Conservation (phyloP, 2,113 vertebrate genomes). For the Lampris megalopsis region DNA sequence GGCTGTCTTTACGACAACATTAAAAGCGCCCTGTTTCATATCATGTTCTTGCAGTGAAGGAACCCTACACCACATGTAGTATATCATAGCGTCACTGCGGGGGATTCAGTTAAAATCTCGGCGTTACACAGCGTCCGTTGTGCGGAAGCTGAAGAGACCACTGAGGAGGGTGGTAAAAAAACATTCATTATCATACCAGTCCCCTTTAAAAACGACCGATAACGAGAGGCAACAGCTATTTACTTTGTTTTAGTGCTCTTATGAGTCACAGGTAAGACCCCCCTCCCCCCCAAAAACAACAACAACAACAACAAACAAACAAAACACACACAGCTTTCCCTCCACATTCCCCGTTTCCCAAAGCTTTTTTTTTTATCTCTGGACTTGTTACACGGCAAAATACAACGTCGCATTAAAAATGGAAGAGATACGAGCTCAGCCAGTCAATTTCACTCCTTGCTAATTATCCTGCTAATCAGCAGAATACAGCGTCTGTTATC, state of each 20-base stretch:
- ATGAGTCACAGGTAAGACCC: conserved; percentile 49
- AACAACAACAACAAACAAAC: too few species aligned
- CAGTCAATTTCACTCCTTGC: conserved; percentile 46
- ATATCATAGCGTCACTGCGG: conserved; percentile 77
- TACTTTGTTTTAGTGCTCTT: conserved; percentile 75
- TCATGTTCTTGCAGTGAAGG: conserved; percentile 65
- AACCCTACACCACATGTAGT: conserved; percentile 52
- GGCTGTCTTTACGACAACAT: conserved; percentile 74
- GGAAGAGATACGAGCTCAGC: conserved; percentile 37
- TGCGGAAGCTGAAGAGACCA: conserved; percentile 76
- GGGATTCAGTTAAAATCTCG: conserved; percentile 77
- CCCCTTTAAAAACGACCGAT: conserved; percentile 77
- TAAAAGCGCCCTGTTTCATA: conserved; percentile 78
- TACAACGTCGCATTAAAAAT: conserved; percentile 64
- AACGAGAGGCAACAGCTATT: conserved; percentile 79
- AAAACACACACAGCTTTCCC: not conserved
- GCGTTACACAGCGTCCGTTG: conserved; percentile 67
- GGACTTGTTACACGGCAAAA: conserved; percentile 70
- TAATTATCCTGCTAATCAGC: conserved; percentile 69
- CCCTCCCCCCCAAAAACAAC: conserved; percentile 6
- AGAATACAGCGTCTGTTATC: conserved; percentile 26
- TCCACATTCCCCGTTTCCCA: conserved; percentile 55
- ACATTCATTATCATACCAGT: conserved; percentile 78
- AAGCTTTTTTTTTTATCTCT: conserved; percentile 69
- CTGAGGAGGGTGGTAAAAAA: conserved; percentile 16